phyloP scores from a whole-genome alignment of 1,140 invertebrate species.

The Macrobrachium nipponense region DNA sequence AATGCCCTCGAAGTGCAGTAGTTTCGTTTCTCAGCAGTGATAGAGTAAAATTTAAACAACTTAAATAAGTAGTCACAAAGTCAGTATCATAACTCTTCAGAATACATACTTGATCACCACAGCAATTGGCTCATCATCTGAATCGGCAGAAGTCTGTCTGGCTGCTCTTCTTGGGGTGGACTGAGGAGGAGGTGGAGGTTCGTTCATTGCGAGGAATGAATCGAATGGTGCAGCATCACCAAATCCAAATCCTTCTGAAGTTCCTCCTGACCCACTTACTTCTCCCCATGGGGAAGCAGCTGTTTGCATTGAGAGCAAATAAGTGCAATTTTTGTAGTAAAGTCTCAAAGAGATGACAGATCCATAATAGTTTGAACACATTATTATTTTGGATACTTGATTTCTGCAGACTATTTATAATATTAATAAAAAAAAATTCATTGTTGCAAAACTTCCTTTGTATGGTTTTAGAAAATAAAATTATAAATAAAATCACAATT shows the following conservation, averaged over 20 bases:
- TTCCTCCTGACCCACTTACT: slow-evolving; percentile 69
- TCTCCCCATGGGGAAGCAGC: slow-evolving; percentile 61
- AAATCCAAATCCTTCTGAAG: slow-evolving; percentile 66
- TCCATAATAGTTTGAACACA: too few relatives aligned
- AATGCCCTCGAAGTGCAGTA: too few relatives aligned
- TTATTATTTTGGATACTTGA: too few relatives aligned
- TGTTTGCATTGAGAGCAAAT: not conserved
- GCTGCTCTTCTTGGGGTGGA: slow-evolving; percentile 70
- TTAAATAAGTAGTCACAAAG: not conserved
- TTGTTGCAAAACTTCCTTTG: too few relatives aligned
- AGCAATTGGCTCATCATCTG: slow-evolving; percentile 80
- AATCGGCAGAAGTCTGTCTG: slow-evolving; percentile 79
- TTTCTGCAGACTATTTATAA: too few relatives aligned
- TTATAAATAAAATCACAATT: too few relatives aligned
- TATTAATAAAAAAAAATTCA: too few relatives aligned
- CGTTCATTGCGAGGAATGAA: slow-evolving; percentile 83
- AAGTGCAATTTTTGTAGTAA: not conserved
- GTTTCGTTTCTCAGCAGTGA: not conserved
- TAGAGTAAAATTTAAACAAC: not conserved
- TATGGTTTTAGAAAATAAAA: too few relatives aligned
- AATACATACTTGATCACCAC: slow-evolving; percentile 80
- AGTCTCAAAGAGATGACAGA: too few relatives aligned
- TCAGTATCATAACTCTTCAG: not conserved
- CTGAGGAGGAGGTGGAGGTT: slow-evolving; percentile 75
- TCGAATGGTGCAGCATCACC: slow-evolving; percentile 80